Conservation (phyloP, 1,140 invertebrate genomes). For the Anoplophora glabripennis region DNA sequence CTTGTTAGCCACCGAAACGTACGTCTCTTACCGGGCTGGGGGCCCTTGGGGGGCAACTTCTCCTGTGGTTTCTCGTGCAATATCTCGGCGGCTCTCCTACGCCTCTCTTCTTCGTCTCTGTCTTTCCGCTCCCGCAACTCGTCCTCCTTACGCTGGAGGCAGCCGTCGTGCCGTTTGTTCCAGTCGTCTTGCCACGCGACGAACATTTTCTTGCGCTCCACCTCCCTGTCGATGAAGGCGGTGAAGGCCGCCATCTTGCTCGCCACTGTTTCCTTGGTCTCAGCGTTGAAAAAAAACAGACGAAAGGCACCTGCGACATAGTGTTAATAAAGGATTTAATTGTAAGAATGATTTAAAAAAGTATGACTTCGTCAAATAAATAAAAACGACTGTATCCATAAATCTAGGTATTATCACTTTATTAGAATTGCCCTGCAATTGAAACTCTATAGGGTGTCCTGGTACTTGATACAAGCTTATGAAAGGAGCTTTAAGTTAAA, state of each 20-base stretch:
- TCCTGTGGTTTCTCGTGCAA: constrained; percentile 17
- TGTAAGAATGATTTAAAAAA: background rate
- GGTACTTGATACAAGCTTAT: too few species aligned
- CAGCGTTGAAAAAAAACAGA: constrained; percentile 23
- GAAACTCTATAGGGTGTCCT: too few species aligned
- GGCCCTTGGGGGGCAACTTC: constrained; percentile 14
- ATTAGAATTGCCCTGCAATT: background rate
- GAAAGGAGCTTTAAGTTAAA: too few species aligned
- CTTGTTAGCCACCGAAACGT: background rate
- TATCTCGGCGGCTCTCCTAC: constrained; percentile 14
- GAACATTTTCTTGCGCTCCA: constrained; percentile 35
- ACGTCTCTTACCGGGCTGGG: constrained; percentile 20
- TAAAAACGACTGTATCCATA: constrained; percentile 6
- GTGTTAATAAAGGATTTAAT: constrained; percentile 4
- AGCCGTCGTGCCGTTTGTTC: constrained; percentile 16
- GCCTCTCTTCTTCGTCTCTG: constrained; percentile 23
- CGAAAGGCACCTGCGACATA: constrained; percentile 28
- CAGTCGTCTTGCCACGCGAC: constrained; percentile 37
- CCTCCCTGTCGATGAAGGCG: constrained; percentile 28
- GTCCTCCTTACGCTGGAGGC: constrained; percentile 15
- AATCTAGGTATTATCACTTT: constrained; percentile 1
- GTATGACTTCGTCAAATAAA: background rate
- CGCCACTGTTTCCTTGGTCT: background rate
- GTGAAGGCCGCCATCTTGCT: constrained; percentile 10
- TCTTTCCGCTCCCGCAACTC: constrained; percentile 24